Evolutionary conservation across 53 echinoderm and acorn worm genomes (phyloP), one percentile per base, ranked within the genome.

Genomic region (Paracentrotus lividus): DNA sequence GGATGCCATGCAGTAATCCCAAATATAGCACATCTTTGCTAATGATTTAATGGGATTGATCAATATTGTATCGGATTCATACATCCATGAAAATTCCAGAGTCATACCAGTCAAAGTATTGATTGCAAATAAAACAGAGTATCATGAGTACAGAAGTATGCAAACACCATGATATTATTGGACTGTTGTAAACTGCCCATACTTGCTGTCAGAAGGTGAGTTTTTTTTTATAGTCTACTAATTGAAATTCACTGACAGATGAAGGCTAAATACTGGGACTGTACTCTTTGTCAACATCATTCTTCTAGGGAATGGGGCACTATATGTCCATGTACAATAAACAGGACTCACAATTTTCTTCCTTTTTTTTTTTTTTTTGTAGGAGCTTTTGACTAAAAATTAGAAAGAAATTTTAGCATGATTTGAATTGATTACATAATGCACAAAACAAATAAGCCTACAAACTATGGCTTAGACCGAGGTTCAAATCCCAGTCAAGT

Each of bases 31-130:
- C 72, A 72, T 40, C 72, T 72, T 40, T 36, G 36, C 15, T 38
- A 72, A 72, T 72, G 72, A 72, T 72, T 72, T 20, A 20, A 40
- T 72, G 72, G 38, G 72, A 18, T 34, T 40, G 72, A 72, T 72
- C 72, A 72, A 72, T n/a, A n/a, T n/a, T n/a, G 40, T 72, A 72
- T 5, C 18, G 40, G 72, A 72, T 20, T 40, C 32, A n/a, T n/a
- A n/a, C 40, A 21, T 72, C 36, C 72, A 16, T 72, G 6, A 15
- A 72, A 5, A 72, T 38, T 40, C 12, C 40, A 36, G 1, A 4
- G 20, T 72, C 20, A n/a, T n/a, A 72, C 72, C 72, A 18, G 12
- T 72, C 15, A 5, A 40, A 21, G 32, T 72, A 40, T 20, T 72
- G 72, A 72, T 18, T 20, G 38, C 31, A 8, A 36, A n/a, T 16